Conservation (phyloP, 2,113 vertebrate genomes). For the Tragelaphus scriptus region DNA sequence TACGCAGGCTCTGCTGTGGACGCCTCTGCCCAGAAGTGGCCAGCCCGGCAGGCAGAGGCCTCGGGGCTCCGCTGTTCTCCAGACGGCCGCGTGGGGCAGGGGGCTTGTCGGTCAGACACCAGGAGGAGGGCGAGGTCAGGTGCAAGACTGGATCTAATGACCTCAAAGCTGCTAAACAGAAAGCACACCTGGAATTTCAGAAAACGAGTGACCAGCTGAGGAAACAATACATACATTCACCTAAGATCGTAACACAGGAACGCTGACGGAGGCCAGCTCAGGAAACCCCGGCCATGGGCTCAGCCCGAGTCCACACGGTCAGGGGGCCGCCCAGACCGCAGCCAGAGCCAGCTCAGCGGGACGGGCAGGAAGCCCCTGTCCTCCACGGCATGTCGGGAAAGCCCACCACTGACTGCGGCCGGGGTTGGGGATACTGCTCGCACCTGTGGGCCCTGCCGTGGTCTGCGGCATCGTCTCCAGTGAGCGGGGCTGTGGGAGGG, state of each 20-base stretch:
- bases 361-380: background rate
- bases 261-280: background rate
- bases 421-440: background rate
- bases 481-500: fast-evolving
- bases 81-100: background rate
- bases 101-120: background rate
- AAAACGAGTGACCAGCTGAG: background rate
- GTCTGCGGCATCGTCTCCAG: background rate
- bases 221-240: background rate
- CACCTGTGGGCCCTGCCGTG: background rate
- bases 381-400: background rate
- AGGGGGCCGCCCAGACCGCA: fast-evolving
- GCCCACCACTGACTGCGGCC: background rate
- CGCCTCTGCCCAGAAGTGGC: background rate
- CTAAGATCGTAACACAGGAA: background rate
- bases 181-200: background rate
- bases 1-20: background rate
- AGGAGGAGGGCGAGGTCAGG: background rate
- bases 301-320: background rate
- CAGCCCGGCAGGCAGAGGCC: background rate
- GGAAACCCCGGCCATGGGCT: background rate
- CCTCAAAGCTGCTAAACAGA: background rate
- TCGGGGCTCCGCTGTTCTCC: fast-evolving
- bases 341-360: background rate
- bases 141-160: background rate